A percentile compares a stretch with the other conserved stretches of the same genome.
Conservation (phyloP, 2,113 vertebrate genomes). For the Jacana jacana region DNA sequence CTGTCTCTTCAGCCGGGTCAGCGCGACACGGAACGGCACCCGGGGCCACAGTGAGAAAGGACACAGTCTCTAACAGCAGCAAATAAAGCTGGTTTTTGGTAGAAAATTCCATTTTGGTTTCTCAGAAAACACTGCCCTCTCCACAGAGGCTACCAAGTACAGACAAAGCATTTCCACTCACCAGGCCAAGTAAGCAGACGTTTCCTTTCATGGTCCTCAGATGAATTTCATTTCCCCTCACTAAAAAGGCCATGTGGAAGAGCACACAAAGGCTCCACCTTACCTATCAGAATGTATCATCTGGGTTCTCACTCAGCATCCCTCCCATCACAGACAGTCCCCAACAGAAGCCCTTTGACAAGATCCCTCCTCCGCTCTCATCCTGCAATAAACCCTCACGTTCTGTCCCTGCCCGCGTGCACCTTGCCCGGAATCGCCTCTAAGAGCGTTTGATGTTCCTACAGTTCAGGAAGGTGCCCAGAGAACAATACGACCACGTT, state of each 20-base stretch:
- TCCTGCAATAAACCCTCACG: background rate
- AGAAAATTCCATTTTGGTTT: background rate
- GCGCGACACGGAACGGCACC: fast-evolving
- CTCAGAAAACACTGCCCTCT: background rate
- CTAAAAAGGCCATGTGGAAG: background rate
- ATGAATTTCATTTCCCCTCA: background rate
- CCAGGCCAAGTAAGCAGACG: background rate
- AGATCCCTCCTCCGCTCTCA: background rate
- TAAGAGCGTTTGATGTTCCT: fast-evolving
- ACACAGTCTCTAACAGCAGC: fast-evolving
- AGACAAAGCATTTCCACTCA: slow-evolving; percentile 2
- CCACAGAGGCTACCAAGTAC: background rate
- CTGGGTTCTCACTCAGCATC: background rate
- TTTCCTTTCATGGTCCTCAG: background rate
- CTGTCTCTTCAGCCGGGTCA: background rate
- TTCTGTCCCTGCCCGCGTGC: background rate
- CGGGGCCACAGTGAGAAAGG: fast-evolving
- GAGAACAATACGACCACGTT: background rate
- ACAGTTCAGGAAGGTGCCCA: background rate
- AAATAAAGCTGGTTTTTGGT: background rate
- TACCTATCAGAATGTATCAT: background rate
- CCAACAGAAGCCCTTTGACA: background rate
- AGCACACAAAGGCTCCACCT: background rate
- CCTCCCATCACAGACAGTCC: background rate
- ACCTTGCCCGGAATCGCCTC: background rate